Conservation (phyloP, 2,113 vertebrate species). For the Dasyurus viverrinus region DNA sequence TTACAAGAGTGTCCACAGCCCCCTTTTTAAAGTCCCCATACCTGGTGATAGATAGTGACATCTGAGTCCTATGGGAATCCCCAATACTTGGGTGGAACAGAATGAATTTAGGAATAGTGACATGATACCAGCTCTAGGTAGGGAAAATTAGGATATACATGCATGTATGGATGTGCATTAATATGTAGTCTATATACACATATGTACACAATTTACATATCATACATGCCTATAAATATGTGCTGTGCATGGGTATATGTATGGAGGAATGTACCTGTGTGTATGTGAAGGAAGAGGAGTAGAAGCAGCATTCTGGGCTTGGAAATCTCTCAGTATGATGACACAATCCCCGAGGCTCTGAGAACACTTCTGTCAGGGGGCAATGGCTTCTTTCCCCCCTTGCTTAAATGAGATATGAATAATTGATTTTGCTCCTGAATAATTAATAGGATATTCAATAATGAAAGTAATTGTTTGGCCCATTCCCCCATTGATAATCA, state of each 20-base stretch:
- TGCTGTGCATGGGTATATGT: neutral
- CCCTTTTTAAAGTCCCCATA: neutral
- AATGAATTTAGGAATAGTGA: neutral
- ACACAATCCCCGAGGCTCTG: constrained; percentile 74
- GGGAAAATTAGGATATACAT: neutral
- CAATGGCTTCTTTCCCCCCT: constrained; percentile 74
- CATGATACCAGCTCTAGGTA: neutral
- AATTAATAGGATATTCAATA: constrained; percentile 91
- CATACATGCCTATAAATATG: neutral
- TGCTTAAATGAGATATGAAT: constrained; percentile 90
- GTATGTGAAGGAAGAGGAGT: neutral
- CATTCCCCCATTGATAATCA: constrained; percentile 84
- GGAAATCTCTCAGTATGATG: constrained; percentile 68
- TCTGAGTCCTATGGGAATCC: neutral
- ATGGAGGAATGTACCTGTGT: neutral
- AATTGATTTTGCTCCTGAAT: constrained; percentile 88
- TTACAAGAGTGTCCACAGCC: neutral
- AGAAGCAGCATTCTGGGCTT: constrained; percentile 31
- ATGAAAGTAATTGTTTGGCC: constrained; percentile 90
- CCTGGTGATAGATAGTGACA: neutral
- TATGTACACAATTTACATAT: neutral
- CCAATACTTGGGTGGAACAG: neutral
- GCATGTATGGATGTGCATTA: neutral
- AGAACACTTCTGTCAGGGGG: constrained; percentile 82
- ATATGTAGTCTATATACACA: neutral